These are phyloP conservation scores for Celastrina argiolus DNA, from an alignment of 2,888 invertebrate species.

Conservation along the genomic window DNA sequence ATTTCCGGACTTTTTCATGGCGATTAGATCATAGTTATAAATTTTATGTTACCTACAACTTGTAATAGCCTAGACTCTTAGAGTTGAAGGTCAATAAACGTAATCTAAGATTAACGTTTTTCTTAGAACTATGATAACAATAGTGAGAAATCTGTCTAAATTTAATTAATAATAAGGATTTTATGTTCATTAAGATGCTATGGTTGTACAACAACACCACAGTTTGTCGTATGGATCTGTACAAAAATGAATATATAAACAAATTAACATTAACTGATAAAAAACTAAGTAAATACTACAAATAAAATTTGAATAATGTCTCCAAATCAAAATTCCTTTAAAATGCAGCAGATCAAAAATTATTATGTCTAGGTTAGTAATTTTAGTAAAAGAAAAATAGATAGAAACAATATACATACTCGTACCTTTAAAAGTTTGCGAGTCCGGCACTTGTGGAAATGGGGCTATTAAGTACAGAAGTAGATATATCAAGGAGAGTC, in stretches of 20 bases:
- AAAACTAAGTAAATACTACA: too few relatives aligned
- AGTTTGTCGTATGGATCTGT: too few relatives aligned
- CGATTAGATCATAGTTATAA: conserved; percentile 3
- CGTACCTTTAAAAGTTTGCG: conserved; percentile 81
- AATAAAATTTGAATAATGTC: background rate
- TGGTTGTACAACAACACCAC: too few relatives aligned
- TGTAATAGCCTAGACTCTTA: background rate
- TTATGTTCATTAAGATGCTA: background rate
- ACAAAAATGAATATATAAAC: too few relatives aligned
- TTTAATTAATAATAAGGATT: background rate
- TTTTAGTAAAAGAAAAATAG: background rate
- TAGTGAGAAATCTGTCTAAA: conserved; percentile 8
- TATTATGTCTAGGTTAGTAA: background rate
- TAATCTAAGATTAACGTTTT: background rate
- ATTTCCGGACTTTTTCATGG: background rate
- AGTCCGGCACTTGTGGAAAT: conserved; percentile 84
- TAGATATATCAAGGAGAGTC: conserved; percentile 88
- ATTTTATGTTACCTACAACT: background rate
- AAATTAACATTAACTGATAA: too few relatives aligned
- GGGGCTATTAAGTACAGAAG: conserved; percentile 87
- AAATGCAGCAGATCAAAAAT: too few relatives aligned
- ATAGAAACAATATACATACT: conserved; percentile 26
- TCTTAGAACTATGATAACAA: background rate
- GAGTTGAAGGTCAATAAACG: conserved; percentile 6
- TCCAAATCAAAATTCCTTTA: too few relatives aligned